Conservation (phyloP, 2,113 vertebrate genomes). For the Pelvicachromis taeniatus region DNA sequence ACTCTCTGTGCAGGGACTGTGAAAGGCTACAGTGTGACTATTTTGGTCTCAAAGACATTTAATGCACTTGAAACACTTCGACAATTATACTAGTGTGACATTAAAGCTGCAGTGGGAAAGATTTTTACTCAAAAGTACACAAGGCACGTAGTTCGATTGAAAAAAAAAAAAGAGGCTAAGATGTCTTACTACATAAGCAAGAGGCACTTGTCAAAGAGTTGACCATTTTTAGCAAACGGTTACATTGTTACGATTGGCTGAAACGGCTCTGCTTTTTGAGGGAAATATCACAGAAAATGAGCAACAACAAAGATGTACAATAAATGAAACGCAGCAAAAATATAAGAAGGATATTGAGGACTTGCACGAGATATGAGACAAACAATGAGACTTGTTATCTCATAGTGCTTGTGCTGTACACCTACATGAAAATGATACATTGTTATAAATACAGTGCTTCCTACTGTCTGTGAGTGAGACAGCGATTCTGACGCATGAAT, state of each 20-base stretch:
- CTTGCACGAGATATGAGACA: background rate
- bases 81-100: background rate
- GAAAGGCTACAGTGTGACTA: background rate
- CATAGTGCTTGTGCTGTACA: background rate
- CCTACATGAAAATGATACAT: background rate
- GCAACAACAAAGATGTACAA: background rate
- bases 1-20: background rate
- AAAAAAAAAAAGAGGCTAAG: background rate
- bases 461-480: background rate
- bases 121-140: background rate
- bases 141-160: background rate
- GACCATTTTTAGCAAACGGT: background rate
- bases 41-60: conserved; percentile 14
- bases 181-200: background rate
- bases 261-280: background rate
- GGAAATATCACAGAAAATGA: background rate
- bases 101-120: background rate
- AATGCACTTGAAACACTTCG: background rate
- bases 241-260: background rate
- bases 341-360: background rate
- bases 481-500: background rate
- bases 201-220: background rate
- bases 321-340: background rate
- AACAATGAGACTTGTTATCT: background rate
- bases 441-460: background rate